Conservation (phyloP, 92 coral and sea anemone species). For the Epizoanthus scotinus region DNA sequence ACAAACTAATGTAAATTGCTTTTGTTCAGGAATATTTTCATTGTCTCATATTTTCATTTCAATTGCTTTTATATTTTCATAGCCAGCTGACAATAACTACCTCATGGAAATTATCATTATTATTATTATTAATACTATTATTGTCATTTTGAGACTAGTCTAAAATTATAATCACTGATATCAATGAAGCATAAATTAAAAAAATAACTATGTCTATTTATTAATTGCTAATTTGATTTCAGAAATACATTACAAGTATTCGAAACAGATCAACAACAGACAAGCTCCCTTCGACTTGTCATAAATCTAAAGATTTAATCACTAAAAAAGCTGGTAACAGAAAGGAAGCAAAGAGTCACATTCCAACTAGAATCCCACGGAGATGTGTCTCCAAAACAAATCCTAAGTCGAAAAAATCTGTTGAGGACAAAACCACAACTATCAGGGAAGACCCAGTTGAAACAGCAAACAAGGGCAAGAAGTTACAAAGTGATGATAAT, state of each 20-base stretch:
- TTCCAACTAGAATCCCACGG: conserved; percentile 21
- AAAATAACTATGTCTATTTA: no score
- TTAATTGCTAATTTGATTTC: not conserved
- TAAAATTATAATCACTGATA: no score
- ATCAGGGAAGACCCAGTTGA: not conserved
- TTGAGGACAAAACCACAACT: not conserved
- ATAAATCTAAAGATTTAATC: not conserved
- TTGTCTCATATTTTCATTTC: no score
- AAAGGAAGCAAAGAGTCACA: not conserved
- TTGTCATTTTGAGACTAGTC: no score
- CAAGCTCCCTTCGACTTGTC: not conserved
- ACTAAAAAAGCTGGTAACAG: not conserved
- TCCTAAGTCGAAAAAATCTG: not conserved
- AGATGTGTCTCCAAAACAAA: conserved; percentile 1
- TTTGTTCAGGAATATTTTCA: no score
- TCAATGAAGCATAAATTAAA: no score
- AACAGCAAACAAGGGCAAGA: not conserved
- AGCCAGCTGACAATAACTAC: no score
- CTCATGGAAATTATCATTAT: no score
- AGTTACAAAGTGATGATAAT: not conserved
- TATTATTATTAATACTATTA: no score
- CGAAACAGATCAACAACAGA: not conserved
- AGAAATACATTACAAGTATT: not conserved
- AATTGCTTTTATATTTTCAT: no score
- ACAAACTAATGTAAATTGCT: no score